Percentiles rank a stretch among this genome's conserved stretches.
phyloP scores from a whole-genome alignment of 2,888 invertebrate species.

The Netelia fuscicornis region DNA sequence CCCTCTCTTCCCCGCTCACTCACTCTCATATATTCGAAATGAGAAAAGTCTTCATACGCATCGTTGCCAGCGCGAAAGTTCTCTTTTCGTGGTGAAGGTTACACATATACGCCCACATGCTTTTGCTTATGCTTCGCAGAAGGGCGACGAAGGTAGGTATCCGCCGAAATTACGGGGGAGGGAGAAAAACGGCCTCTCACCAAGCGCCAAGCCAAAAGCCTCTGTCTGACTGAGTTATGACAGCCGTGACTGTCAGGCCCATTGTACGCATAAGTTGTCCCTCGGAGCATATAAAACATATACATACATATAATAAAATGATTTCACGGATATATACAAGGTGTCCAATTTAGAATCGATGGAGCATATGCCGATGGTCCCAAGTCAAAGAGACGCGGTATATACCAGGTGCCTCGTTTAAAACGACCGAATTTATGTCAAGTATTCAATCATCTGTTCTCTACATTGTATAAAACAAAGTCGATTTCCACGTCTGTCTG shows the following conservation, averaged over 20 bases:
- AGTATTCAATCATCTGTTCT: no score
- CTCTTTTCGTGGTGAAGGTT: not conserved
- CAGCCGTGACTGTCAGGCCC: constrained; percentile 56
- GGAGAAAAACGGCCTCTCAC: constrained; percentile 48
- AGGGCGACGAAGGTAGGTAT: constrained; percentile 12
- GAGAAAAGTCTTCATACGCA: constrained; percentile 46
- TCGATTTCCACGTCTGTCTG: no score
- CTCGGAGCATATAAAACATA: constrained; percentile 5
- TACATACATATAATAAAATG: constrained; percentile 7
- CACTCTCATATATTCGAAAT: constrained; percentile 49
- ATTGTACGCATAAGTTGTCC: constrained; percentile 46
- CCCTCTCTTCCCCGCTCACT: constrained; percentile 25
- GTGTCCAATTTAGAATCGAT: not conserved
- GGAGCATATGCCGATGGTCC: not conserved
- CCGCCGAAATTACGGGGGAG: constrained; percentile 57
- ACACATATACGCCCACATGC: constrained; percentile 20
- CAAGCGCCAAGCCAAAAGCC: constrained; percentile 63
- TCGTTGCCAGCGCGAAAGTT: constrained; percentile 10
- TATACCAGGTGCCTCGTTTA: no score
- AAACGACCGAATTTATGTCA: no score
- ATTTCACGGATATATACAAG: not conserved
- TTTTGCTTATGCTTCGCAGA: constrained; percentile 1
- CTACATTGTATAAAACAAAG: no score
- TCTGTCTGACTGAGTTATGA: constrained; percentile 50
- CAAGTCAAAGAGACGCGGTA: no score